Base-by-base conservation (phyloP, 2,113 vertebrate species). In the Mungos mungo region DNA sequence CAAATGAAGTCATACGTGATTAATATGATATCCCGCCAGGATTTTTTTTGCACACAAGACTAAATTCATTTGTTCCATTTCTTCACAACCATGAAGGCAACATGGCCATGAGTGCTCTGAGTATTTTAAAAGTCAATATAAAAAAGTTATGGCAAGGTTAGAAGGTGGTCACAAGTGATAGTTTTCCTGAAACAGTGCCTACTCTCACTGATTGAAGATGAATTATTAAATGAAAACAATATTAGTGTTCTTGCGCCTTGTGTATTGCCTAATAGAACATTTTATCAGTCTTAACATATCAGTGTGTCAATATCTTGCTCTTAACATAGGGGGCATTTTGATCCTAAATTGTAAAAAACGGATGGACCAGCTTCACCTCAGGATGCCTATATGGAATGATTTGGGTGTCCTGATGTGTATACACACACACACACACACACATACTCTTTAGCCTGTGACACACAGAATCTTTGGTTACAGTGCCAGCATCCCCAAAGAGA, bases 141-240 rank as follows among this genome's bases (percentile, higher is more conserved):
- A 72, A 93, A 86, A 82, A 80, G 65, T 60, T 45, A 93, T 54
- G 91, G 38, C 35, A 95, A 93, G 68, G 57, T 41, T 50, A 54
- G 27, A 96, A 27, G 4, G 11, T 69, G 13, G 41, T 85, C 65
- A 94, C 18, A 90, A 72, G 54, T 79, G 54, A 13, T 80, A 45
- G 57, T 96, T 95, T 91, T 85, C 85, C 81, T 95, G 82, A 77
- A 88, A 87, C 4, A 74, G 54, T 93, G 25, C 63, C 74, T 68
- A 10, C 38, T 92, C 27, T 89, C 7, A 38, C 57, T 87, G 38
- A 52, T 52, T 79, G 81, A 94, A 94, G 89, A 97, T 83, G 31
- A 96, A 72, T 65, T 60, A 31, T 85, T 71, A 83, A 38, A 35
- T 74, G n/a, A 54, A 65, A 95, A 69, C 52, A 54, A 5, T 29